phyloP scores from a whole-genome alignment of 2,888 invertebrate species.

The Tipula unca region DNA sequence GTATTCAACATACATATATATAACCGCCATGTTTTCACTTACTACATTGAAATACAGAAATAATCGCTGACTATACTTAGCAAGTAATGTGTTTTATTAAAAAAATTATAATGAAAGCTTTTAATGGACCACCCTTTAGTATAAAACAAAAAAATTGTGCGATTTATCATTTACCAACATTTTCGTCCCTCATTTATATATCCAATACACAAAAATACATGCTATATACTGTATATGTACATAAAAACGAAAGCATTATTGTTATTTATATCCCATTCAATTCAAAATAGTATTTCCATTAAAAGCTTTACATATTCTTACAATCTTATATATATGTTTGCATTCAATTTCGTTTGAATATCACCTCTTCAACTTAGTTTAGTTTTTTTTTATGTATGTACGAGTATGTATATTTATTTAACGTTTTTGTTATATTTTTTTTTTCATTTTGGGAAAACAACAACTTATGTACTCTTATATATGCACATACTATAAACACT shows the following conservation, averaged over 20 bases:
- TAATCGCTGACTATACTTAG: too few species aligned
- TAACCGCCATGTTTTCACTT: not conserved
- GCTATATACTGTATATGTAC: not conserved
- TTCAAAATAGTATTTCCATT: not conserved
- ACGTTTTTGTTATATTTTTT: not conserved
- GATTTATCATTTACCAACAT: not conserved
- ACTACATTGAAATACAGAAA: too few species aligned
- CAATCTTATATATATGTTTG: not conserved
- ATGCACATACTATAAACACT: not conserved
- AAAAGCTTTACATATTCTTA: slow-evolving; percentile 4
- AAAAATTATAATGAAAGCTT: too few species aligned
- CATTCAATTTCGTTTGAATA: slow-evolving; percentile 14
- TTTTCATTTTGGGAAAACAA: not conserved
- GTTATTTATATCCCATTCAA: slow-evolving; percentile 2
- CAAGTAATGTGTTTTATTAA: too few species aligned
- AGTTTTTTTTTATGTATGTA: not conserved
- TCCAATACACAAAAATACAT: not conserved
- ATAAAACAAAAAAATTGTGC: not conserved
- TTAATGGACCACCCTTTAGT: too few species aligned
- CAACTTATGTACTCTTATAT: not conserved
- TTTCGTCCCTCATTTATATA: not conserved
- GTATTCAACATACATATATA: not conserved
- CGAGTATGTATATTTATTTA: not conserved
- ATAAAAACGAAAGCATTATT: not conserved
- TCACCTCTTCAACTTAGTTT: not conserved